Base-by-base conservation (phyloP, 30 jellyfish, hydroid and myxozoan species). In the Pseudorhiza aurosa region DNA sequence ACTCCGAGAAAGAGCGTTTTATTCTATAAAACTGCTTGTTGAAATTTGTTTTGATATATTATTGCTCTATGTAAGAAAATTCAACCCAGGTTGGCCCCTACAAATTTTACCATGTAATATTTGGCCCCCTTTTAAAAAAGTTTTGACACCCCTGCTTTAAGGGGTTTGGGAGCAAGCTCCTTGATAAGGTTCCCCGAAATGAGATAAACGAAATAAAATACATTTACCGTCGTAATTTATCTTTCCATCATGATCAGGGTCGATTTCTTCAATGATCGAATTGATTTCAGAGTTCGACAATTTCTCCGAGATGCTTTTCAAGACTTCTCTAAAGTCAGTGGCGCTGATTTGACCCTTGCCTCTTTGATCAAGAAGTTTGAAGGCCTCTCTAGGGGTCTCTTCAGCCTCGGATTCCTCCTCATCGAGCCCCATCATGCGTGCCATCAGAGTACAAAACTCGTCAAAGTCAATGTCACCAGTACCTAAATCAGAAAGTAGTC, bases 361-460 rank as follows among this genome's bases (percentile, higher is more conserved):
- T 25, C 59, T 76, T 11, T 76, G 64, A 42, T 57, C 88, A 43
- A 76, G 53, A 42, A 76, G 77, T 43, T 76, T 76, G 79, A 76
- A 76, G 65, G 88, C 88, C 69, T 76, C 88, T 58, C 58, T 76
- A 27, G 44, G 88, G 58, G 40, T 70, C 35, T 31, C 58, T 15
- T 57, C 88, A 29, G 75, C 75, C 69, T 58, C 77, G 49, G 33
- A 19, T 40, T 76, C 87, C 0, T 53, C 77, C 8, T 57, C 88
- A 10, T 76, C 88, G 11, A 76, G 74, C 15, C 88, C 88, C 88
- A 76, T 76, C 79, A 51, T 58, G 44, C 88, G 88, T 37, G 88
- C 88, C 88, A 76, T 76, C 70, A 76, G 42, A 17, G 88, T 76
- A 57, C 88, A 76, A 51, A 76, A 76, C 51, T 76, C 88, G 45